These are phyloP conservation scores for Pangasius larnaudii DNA, from an alignment of 2,797 vertebrate species.

Conservation along the genomic window DNA sequence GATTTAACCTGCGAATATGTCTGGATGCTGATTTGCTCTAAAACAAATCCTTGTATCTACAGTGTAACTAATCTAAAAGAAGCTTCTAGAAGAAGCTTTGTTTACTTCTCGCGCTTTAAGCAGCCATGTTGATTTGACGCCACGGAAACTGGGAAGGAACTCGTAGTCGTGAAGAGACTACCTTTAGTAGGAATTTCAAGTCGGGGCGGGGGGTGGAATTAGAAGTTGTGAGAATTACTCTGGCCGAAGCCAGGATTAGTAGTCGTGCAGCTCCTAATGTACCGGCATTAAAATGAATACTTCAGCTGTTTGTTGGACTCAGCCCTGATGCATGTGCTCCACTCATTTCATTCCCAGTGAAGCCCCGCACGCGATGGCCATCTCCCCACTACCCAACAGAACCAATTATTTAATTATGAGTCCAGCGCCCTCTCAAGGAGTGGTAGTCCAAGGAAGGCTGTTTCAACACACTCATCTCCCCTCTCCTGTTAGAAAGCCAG, in stretches of 20 bases:
- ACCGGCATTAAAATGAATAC: not conserved
- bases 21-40: too few relatives aligned
- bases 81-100: too few relatives aligned
- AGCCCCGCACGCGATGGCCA: constrained; percentile 72
- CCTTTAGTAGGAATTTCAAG: not conserved
- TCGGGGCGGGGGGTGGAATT: not conserved
- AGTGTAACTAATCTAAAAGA: too few relatives aligned
- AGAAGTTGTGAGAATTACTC: not conserved
- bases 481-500: constrained; percentile 79
- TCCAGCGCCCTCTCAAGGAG: constrained; percentile 73
- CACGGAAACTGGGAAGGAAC: not conserved
- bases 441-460: constrained; percentile 85
- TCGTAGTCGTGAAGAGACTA: not conserved
- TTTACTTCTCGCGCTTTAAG: too few relatives aligned
- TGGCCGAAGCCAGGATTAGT: not conserved
- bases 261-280: not conserved
- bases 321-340: not conserved
- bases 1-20: too few relatives aligned
- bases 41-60: too few relatives aligned
- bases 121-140: too few relatives aligned
- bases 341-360: constrained; percentile 74
- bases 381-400: constrained; percentile 67
- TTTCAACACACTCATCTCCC: constrained; percentile 87
- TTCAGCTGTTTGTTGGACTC: not conserved
- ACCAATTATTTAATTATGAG: constrained; percentile 72